Evolutionary conservation across 2,113 vertebrate genomes (phyloP), one percentile per base, ranked within the genome.

Genomic region (Bubo bubo): DNA sequence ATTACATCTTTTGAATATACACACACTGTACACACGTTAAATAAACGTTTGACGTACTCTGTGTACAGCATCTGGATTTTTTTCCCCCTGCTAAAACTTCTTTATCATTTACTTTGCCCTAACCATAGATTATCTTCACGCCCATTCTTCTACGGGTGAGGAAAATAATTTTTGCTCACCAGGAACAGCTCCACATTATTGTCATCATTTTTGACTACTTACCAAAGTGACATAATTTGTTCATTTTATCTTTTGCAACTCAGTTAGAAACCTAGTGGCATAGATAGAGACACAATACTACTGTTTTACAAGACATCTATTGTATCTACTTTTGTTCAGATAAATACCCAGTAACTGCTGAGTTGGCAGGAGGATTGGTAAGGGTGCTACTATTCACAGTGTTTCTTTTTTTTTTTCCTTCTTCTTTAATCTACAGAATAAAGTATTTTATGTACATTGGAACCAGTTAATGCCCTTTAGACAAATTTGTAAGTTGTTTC

Each of bases 231-330:
- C 97, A 97, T 92, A 95, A 93, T 96, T 98, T 97, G 97, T 97
- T 99, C 97, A 30, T 98, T 98, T 98, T 98, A 97, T 98, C 98
- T 98, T 98, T 98, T 98, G 98, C 97, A 97, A 95, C 92, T 98
- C 98, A 98, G 98, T 98, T 98, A 98, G 98, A 97, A 97, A 97
- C 98, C 98, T 98, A 97, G 98, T 97, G 98, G 98, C 98, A 98
- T 97, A 98, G 98, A 97, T 97, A 98, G 98, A 98, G 99, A 98
- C 98, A 98, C 98, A 98, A 97, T 98, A 98, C 98, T 98, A 98
- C 89, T 98, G 96, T 97, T 98, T 97, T 97, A 98, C 98, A 98
- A 97, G 97, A 98, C 98, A 96, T 95, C 98, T 98, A 98, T 94
- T 97, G 97, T 93, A 97, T 98, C 98, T 98, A 98, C 96, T 97